phyloP scores from a whole-genome alignment of 2,888 invertebrate genomes.

The Tanytarsus gracilentus region DNA sequence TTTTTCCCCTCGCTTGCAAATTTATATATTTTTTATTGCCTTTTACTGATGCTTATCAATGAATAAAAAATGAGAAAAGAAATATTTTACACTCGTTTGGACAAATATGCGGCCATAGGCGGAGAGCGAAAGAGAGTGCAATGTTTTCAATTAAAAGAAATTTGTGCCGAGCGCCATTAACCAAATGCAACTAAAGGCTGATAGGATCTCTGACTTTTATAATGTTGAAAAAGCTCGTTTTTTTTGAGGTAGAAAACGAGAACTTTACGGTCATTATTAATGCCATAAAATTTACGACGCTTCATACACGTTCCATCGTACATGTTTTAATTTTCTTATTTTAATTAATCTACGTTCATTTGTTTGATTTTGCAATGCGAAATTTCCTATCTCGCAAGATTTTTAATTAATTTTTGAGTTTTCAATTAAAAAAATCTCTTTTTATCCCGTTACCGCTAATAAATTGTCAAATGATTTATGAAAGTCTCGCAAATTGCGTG shows the following conservation, averaged over 20 bases:
- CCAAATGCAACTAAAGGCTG: conserved; percentile 1
- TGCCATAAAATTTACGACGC: conserved; percentile 4
- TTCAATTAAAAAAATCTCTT: no score
- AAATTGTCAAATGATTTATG: no score
- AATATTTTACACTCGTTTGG: conserved; percentile 6
- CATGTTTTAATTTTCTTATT: conserved; percentile 7
- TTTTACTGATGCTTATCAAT: neutral
- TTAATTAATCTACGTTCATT: conserved; percentile 9
- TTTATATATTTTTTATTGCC: no score
- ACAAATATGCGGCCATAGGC: neutral
- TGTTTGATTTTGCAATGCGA: neutral
- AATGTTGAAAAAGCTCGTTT: neutral
- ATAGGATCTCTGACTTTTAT: neutral
- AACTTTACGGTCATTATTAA: conserved; percentile 12
- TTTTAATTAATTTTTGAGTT: no score
- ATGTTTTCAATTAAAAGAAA: conserved; percentile 22
- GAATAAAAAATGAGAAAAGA: neutral
- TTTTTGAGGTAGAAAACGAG: neutral
- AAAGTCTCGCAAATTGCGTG: no score
- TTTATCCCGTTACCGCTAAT: no score
- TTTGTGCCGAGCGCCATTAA: conserved; percentile 13
- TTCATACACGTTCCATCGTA: conserved; percentile 1
- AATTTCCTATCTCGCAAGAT: no score
- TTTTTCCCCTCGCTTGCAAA: no score
- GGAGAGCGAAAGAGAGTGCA: neutral